A percentile compares a stretch with the other conserved stretches of the same genome.
Evolutionary conservation across 1,140 invertebrate genomes (phyloP).

Genomic region (Macrostomum lignano): DNA sequence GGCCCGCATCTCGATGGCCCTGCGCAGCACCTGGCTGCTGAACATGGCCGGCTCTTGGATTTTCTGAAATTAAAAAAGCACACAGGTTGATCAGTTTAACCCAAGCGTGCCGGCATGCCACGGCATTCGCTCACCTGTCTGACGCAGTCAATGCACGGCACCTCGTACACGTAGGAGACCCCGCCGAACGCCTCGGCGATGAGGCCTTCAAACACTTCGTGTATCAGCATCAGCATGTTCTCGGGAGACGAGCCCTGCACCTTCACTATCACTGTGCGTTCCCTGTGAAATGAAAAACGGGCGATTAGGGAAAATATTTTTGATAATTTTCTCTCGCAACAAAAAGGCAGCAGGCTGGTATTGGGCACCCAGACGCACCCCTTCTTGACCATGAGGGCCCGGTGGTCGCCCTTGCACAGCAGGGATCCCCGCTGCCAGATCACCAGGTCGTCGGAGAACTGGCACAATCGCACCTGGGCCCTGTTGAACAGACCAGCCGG

Average conservation of each 20-base stretch:
- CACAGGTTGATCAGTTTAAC: too few relatives aligned
- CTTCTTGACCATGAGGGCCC: constrained; percentile 15
- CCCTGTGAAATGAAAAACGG: too few relatives aligned
- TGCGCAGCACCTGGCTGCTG: constrained; percentile 13
- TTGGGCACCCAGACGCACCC: constrained; percentile 7
- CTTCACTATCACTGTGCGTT: not conserved
- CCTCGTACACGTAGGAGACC: constrained; percentile 7
- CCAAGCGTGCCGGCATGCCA: too few relatives aligned
- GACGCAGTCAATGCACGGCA: constrained; percentile 21
- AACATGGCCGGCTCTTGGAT: constrained; percentile 17
- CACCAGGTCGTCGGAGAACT: constrained; percentile 16
- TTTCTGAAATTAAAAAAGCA: constrained; percentile 10
- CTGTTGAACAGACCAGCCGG: constrained; percentile 25
- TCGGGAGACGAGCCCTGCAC: constrained; percentile 7
- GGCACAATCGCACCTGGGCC: constrained; percentile 21
- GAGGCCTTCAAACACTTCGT: constrained; percentile 9
- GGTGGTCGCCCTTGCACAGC: constrained; percentile 20
- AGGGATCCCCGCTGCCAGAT: constrained; percentile 23
- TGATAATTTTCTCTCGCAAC: not conserved
- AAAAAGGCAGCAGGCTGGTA: not conserved
- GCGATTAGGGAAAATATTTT: too few relatives aligned
- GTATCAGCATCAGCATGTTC: constrained; percentile 8
- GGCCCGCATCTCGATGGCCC: constrained; percentile 15
- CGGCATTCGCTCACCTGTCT: constrained; percentile 12
- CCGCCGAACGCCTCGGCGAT: constrained; percentile 8